phyloP scores from a whole-genome alignment of 2,797 vertebrate species.

The Acanthiza pusilla region DNA sequence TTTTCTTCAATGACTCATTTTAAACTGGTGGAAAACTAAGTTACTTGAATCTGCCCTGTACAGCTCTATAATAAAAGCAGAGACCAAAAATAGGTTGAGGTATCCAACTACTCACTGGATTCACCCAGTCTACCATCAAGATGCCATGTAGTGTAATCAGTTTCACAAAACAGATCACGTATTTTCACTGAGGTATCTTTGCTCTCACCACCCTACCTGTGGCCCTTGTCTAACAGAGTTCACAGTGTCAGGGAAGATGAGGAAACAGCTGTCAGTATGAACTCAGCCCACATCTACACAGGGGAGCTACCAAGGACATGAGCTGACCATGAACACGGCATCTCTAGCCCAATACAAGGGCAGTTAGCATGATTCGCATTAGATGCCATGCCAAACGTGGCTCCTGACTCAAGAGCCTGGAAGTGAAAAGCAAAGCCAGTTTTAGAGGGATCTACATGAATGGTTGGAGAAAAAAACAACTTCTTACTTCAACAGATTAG shows the following conservation, averaged over 20 bases:
- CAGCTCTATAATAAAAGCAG: neutral
- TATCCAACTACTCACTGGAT: neutral
- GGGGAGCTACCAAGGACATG: neutral
- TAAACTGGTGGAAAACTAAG: constrained; percentile 26
- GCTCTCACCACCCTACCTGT: neutral
- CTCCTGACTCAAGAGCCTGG: neutral
- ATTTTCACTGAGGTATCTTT: neutral
- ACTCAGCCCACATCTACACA: neutral
- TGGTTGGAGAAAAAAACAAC: neutral
- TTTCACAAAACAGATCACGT: neutral
- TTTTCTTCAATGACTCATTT: neutral
- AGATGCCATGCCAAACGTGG: neutral
- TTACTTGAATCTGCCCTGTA: constrained; percentile 16
- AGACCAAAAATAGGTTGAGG: neutral
- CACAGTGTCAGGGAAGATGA: neutral
- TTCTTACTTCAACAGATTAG: neutral
- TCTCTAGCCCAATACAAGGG: neutral
- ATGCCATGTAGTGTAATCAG: neutral
- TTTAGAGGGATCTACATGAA: neutral
- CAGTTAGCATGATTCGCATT: neutral
- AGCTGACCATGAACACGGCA: rapidly evolving
- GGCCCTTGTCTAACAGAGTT: neutral
- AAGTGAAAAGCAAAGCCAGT: neutral
- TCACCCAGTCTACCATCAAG: neutral
- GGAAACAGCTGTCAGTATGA: neutral